A percentile compares a stretch with the other conserved stretches of the same genome.
These are phyloP conservation scores for Elgaria multicarinata DNA, from an alignment of 2,113 vertebrate species.

Conservation along the genomic window DNA sequence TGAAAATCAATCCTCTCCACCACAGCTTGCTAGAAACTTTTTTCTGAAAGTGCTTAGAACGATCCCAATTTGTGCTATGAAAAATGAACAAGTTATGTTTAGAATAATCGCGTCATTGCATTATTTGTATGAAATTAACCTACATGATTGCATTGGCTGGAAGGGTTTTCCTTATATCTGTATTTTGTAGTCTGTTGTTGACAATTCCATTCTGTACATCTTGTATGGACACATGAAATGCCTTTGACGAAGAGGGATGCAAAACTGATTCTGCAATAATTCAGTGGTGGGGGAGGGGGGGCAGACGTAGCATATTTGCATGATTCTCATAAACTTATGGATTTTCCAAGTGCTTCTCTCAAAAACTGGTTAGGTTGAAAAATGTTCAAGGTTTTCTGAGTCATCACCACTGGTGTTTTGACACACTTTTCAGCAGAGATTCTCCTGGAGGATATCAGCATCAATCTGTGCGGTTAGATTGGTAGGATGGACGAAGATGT, in stretches of 20 bases:
- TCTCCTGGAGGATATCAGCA: background rate
- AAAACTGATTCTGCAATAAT: background rate
- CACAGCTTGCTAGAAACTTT: background rate
- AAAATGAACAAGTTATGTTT: background rate
- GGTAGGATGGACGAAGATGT: background rate
- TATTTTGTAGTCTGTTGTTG: background rate
- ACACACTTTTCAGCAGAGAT: background rate
- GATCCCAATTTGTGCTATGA: background rate
- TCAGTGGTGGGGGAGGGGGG: background rate
- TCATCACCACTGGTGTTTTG: background rate
- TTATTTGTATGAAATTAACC: background rate
- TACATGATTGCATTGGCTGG: background rate
- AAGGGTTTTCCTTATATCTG: background rate
- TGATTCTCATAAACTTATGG: background rate
- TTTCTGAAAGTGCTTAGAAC: background rate
- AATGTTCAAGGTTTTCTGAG: background rate
- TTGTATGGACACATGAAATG: background rate
- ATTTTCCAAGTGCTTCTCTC: background rate
- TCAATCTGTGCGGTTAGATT: background rate
- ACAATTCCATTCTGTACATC: background rate
- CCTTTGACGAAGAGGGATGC: background rate
- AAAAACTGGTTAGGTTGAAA: background rate
- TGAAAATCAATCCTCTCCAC: background rate
- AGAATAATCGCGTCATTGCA: background rate
- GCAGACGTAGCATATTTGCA: background rate